Evolutionary conservation across 2,797 vertebrate genomes (phyloP).

Genomic region (Anguilla megastoma): DNA sequence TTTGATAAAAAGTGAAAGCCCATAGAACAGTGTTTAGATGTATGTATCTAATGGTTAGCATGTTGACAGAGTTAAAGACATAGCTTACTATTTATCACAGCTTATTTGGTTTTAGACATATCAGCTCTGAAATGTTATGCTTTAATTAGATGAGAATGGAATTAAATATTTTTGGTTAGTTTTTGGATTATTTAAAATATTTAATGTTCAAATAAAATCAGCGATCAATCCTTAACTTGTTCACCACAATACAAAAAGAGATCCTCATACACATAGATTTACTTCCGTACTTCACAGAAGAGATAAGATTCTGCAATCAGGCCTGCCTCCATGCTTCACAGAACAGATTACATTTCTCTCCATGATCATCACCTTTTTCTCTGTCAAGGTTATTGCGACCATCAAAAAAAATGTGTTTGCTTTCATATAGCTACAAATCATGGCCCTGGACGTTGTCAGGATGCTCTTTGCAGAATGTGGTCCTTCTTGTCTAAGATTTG

Average conservation of each 20-base stretch:
- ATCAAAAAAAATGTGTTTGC: neutral
- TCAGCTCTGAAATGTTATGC: neutral
- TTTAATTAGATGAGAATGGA: neutral
- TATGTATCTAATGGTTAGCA: neutral
- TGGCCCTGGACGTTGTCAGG: neutral
- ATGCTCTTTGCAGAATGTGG: neutral
- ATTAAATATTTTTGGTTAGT: neutral
- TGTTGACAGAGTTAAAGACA: neutral
- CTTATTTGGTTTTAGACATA: neutral
- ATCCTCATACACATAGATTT: neutral
- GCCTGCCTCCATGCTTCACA: constrained; percentile 28
- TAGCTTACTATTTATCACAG: neutral
- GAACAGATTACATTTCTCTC: constrained; percentile 37
- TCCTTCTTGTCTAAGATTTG: neutral
- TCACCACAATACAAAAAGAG: neutral
- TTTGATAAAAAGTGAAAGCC: neutral
- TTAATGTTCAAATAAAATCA: neutral
- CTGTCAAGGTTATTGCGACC: neutral
- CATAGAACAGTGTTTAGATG: neutral
- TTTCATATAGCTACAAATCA: constrained; percentile 21
- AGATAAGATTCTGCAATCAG: constrained; percentile 3
- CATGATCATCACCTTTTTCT: constrained; percentile 31
- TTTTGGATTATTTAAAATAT: neutral
- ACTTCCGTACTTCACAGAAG: neutral
- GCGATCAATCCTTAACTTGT: neutral